These are phyloP conservation scores for Lasius fuliginosus DNA, from an alignment of 2,888 invertebrate genomes.

Conservation along the genomic window DNA sequence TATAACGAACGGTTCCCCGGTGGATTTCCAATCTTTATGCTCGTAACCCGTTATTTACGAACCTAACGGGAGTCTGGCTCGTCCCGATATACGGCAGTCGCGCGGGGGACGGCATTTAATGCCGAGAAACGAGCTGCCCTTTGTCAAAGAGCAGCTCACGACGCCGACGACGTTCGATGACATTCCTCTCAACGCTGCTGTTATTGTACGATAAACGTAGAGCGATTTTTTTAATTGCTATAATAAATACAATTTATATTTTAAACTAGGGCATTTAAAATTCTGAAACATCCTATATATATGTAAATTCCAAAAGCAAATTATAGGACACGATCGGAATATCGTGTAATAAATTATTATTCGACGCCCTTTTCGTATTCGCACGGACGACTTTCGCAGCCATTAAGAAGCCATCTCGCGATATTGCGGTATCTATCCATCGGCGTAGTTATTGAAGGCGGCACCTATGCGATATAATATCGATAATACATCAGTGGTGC, in stretches of 20 bases:
- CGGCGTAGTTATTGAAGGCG: conserved; percentile 39
- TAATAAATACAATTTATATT: background rate
- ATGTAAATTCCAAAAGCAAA: background rate
- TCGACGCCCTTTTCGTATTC: conserved; percentile 18
- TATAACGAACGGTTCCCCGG: conserved; percentile 52
- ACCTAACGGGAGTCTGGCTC: background rate
- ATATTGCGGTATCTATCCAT: conserved; percentile 34
- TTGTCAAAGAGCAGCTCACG: conserved; percentile 63
- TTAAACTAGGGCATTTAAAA: background rate
- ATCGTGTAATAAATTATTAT: conserved; percentile 18
- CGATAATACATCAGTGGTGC: conserved; percentile 58
- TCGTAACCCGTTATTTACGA: conserved; percentile 66
- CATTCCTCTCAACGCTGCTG: background rate
- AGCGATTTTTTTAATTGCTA: background rate
- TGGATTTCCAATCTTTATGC: conserved; percentile 60
- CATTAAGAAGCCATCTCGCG: conserved; percentile 14
- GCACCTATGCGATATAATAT: conserved; percentile 60
- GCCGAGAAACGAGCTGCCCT: conserved; percentile 63
- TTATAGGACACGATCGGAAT: background rate
- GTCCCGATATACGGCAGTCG: conserved; percentile 29
- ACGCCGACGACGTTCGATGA: conserved; percentile 1
- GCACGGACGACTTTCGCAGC: background rate
- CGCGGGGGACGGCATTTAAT: conserved; percentile 59
- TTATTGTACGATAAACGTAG: background rate
- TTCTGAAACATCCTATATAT: background rate